These are phyloP conservation scores for Drosophila kambysellisi DNA, from an alignment of 2,888 invertebrate genomes.

Conservation along the genomic window DNA sequence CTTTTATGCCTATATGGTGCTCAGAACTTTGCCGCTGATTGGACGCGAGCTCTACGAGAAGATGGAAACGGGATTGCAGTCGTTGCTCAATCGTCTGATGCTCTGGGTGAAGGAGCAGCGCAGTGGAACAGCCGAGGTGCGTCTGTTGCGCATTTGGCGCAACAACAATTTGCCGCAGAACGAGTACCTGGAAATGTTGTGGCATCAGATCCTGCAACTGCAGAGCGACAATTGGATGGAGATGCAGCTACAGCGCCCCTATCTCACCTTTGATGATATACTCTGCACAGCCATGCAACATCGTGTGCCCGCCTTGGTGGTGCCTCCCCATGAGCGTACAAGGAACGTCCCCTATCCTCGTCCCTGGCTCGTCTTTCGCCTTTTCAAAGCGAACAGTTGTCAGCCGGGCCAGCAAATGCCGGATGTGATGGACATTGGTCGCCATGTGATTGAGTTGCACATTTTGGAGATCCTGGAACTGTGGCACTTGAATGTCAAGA, in stretches of 20 bases:
- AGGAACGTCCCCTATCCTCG: constrained; percentile 92
- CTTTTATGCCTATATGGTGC: constrained; percentile 94
- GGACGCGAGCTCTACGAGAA: constrained; percentile 98
- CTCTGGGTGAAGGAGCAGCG: constrained; percentile 96
- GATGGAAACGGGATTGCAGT: constrained; percentile 95
- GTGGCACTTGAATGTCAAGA: constrained; percentile 94
- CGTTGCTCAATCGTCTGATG: constrained; percentile 94
- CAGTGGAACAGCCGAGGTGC: constrained; percentile 92
- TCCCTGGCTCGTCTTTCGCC: constrained; percentile 95
- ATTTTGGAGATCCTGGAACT: constrained; percentile 95
- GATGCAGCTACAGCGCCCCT: constrained; percentile 96
- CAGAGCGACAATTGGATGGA: constrained; percentile 97
- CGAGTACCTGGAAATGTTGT: constrained; percentile 97
- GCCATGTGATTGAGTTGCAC: constrained; percentile 98
- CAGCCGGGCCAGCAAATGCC: constrained; percentile 95
- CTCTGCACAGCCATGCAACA: constrained; percentile 98
- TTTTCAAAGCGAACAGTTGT: constrained; percentile 99
- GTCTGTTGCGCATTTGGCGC: constrained; percentile 96
- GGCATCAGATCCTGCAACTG: constrained; percentile 96
- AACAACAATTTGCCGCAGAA: constrained; percentile 94
- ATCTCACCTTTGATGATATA: constrained; percentile 96
- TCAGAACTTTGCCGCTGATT: constrained; percentile 97
- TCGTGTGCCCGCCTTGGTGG: constrained; percentile 89
- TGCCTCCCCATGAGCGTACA: constrained; percentile 83
- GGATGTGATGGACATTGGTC: constrained; percentile 98